Conservation (phyloP, 1,140 invertebrate genomes). For the Drosophila carrolli region DNA sequence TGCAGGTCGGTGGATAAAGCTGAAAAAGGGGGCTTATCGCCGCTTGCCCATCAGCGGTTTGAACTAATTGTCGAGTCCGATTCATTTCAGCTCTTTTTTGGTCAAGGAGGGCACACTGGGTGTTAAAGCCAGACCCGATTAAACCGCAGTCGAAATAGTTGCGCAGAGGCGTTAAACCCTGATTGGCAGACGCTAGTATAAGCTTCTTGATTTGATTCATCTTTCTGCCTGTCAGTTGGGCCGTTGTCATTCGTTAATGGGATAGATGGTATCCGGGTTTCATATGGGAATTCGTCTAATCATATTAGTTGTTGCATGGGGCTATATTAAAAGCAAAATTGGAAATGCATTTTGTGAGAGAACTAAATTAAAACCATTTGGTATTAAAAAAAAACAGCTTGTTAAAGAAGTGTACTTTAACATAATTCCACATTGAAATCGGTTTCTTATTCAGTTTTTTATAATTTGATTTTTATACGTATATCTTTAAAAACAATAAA, state of each 20-base stretch:
- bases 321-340: too few relatives aligned
- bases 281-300: too few relatives aligned
- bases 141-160: constrained; percentile 13
- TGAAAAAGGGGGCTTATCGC: constrained; percentile 7
- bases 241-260: background rate
- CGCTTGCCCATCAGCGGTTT: constrained; percentile 28
- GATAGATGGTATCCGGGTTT: too few relatives aligned
- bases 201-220: constrained; percentile 6
- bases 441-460: too few relatives aligned
- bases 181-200: background rate
- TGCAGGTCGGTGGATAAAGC: background rate
- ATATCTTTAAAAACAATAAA: too few relatives aligned
- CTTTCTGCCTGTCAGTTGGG: background rate
- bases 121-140: constrained; percentile 10
- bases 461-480: too few relatives aligned
- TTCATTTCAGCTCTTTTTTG: constrained; percentile 2
- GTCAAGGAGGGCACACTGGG: background rate
- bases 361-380: too few relatives aligned
- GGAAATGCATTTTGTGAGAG: too few relatives aligned
- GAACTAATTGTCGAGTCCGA: constrained; percentile 37
- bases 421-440: too few relatives aligned
- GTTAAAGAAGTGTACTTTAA: too few relatives aligned
- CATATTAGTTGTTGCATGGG: too few relatives aligned
- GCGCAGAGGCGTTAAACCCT: background rate
- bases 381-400: too few relatives aligned